Evolutionary conservation across 1,140 invertebrate genomes (phyloP).

Genomic region (Cherax destructor): DNA sequence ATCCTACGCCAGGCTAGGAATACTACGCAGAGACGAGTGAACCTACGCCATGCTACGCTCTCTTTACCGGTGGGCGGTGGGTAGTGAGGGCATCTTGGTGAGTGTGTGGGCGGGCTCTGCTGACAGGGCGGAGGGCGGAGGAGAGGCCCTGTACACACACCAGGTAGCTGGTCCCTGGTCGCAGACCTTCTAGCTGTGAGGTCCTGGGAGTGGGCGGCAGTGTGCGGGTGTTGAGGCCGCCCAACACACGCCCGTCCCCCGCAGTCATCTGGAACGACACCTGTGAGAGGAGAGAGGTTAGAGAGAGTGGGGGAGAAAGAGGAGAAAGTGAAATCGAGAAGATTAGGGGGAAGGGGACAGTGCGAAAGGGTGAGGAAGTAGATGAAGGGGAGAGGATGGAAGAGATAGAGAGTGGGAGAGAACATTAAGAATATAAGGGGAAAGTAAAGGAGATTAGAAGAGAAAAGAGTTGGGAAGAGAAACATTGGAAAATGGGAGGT

Average conservation of each 20-base stretch:
- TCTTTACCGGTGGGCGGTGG: conserved; percentile 20
- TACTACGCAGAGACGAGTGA: no score
- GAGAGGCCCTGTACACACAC: conserved; percentile 90
- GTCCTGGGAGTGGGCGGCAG: conserved; percentile 77
- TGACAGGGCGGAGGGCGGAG: conserved; percentile 78
- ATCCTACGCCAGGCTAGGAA: no score
- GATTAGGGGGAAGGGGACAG: neutral
- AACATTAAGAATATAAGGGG: no score
- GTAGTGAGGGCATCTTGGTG: conserved; percentile 25
- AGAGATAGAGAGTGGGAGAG: no score
- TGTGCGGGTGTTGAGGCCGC: conserved; percentile 61
- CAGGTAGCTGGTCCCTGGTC: conserved; percentile 86
- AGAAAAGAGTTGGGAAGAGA: no score
- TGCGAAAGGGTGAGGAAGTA: neutral
- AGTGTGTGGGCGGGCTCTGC: conserved; percentile 67
- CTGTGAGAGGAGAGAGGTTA: neutral
- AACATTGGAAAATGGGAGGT: no score
- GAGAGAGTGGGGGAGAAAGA: neutral
- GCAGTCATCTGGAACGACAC: conserved; percentile 52
- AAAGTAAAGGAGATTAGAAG: no score
- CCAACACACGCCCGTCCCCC: conserved; percentile 41
- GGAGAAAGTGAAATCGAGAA: neutral
- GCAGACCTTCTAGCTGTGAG: conserved; percentile 83
- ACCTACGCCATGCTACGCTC: neutral
- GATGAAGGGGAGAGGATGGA: no score